phyloP scores from a whole-genome alignment of 2,888 invertebrate species.

The Tupiocoris notatus region DNA sequence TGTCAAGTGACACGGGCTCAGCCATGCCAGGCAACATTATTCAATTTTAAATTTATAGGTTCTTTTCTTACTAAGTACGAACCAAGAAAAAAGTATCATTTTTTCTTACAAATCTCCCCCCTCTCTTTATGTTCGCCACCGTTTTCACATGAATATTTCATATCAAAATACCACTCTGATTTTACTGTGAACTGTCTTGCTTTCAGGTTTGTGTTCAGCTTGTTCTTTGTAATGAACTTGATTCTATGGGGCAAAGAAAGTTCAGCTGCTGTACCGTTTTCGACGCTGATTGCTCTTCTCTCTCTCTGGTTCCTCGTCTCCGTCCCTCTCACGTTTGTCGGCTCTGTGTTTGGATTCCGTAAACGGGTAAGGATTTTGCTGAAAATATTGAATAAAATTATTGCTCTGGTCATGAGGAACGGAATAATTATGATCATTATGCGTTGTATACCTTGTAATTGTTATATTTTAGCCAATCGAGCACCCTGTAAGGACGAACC shows the following conservation, averaged over 20 bases:
- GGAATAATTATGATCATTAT: no score
- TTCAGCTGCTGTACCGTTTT: conserved; percentile 95
- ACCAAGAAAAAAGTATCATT: no score
- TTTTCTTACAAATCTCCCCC: no score
- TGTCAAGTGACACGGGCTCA: no score
- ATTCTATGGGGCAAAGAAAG: conserved; percentile 94
- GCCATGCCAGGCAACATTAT: no score
- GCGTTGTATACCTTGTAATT: no score
- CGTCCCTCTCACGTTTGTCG: conserved; percentile 95
- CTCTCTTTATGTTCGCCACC: no score
- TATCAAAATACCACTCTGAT: neutral
- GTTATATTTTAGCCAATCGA: conserved; percentile 70
- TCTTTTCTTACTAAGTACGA: no score
- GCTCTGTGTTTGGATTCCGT: conserved; percentile 97
- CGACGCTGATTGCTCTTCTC: conserved; percentile 87
- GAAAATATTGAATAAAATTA: no score
- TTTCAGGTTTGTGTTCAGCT: conserved; percentile 79
- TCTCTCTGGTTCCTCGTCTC: conserved; percentile 98
- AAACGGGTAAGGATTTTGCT: conserved; percentile 70
- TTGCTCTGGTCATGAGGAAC: no score
- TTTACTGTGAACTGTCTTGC: conserved; percentile 49
- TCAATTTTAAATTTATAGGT: no score
- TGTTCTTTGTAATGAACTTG: conserved; percentile 96
- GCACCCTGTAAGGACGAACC: conserved; percentile 97
- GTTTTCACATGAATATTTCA: no score